A percentile compares a stretch with the other conserved stretches of the same genome.
Evolutionary conservation across 1,140 invertebrate species (phyloP).

Genomic region (Macrosteles quadrilineatus): DNA sequence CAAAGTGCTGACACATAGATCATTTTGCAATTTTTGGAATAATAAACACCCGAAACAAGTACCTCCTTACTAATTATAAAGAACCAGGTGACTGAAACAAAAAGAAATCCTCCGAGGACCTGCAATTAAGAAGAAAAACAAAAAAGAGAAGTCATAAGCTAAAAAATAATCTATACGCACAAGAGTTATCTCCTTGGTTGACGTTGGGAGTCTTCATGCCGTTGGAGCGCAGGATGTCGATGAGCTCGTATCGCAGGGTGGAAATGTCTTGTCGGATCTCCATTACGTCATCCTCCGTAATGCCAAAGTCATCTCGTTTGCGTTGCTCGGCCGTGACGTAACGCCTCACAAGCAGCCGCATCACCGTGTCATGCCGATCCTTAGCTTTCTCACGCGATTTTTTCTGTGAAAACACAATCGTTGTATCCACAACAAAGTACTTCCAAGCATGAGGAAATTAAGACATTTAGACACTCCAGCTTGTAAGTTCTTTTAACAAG

Average conservation of each 20-base stretch:
- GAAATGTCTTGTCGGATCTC: constrained; percentile 95
- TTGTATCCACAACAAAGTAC: no score
- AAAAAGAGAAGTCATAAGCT: no score
- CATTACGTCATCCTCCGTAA: constrained; percentile 95
- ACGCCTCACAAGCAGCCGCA: constrained; percentile 74
- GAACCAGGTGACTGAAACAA: no score
- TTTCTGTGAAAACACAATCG: constrained; percentile 57
- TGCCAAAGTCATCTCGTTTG: constrained; percentile 78
- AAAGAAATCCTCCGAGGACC: no score
- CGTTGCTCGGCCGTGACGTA: constrained; percentile 83
- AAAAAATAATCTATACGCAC: no score
- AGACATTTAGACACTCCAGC: no score
- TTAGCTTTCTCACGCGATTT: constrained; percentile 69
- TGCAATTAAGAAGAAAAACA: no score
- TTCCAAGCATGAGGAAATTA: not conserved
- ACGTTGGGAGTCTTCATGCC: constrained; percentile 76
- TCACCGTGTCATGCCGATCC: constrained; percentile 70
- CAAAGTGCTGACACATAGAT: no score
- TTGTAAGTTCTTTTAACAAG: no score
- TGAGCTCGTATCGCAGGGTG: constrained; percentile 79
- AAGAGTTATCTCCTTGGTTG: constrained; percentile 56
- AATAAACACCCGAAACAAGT: no score
- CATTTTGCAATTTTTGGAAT: no score
- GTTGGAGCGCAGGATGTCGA: constrained; percentile 83
- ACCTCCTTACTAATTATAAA: no score